Conservation (phyloP, 2,888 invertebrate species). For the Lysandra coridon region DNA sequence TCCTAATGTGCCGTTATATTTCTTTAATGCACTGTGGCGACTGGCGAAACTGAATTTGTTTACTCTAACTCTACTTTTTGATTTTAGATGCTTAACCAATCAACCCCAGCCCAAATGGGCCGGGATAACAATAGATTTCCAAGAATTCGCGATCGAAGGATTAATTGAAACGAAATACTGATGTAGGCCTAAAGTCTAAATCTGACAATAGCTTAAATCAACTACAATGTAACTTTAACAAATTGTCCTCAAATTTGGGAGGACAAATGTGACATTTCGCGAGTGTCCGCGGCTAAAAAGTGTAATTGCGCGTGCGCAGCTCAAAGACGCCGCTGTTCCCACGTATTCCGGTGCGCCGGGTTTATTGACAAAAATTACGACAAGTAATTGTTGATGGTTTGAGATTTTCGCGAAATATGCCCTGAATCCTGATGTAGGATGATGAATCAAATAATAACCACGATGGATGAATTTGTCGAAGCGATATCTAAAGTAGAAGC, state of each 20-base stretch:
- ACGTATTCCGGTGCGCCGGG: slow-evolving; percentile 68
- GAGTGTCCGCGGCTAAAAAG: slow-evolving; percentile 61
- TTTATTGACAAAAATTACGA: slow-evolving; percentile 79
- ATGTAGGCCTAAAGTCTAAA: background rate
- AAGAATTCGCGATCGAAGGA: no score
- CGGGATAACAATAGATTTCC: no score
- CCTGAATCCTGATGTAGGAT: background rate
- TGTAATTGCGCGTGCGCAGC: slow-evolving; percentile 74
- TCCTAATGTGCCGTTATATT: background rate
- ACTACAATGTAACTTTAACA: slow-evolving; percentile 59
- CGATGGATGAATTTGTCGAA: background rate
- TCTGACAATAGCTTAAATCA: slow-evolving; percentile 43
- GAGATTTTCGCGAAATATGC: slow-evolving; percentile 39
- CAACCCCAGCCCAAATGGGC: no score
- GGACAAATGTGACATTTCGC: slow-evolving; percentile 69
- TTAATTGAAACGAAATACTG: background rate
- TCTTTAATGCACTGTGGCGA: background rate
- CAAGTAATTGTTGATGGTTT: slow-evolving; percentile 48
- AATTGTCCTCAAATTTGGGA: slow-evolving; percentile 71
- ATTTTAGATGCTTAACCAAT: no score
- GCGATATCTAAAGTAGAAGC: background rate
- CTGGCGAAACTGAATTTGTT: no score
- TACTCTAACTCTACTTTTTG: no score
- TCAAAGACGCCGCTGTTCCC: slow-evolving; percentile 78
- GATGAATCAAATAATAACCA: background rate